Evolutionary conservation across 2,888 invertebrate genomes (phyloP), one percentile per base, ranked within the genome.

Genomic region (Spisula solida): DNA sequence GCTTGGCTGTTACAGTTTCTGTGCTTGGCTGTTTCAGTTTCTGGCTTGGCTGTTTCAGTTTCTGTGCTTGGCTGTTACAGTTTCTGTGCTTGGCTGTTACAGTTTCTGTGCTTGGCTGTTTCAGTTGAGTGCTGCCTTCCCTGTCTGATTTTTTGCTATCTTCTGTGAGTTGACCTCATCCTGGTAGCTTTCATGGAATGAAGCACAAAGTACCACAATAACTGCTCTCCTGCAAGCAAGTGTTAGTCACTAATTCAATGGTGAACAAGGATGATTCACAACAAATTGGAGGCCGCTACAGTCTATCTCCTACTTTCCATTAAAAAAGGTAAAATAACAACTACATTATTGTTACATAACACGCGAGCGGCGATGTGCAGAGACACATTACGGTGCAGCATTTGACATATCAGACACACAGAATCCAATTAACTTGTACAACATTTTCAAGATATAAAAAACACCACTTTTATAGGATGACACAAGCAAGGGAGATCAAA

Each of bases 381-480:
- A 66, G 25, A n/a, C 5, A n/a, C 18, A n/a, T n/a, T n/a, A 66
- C 25, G 60, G 5, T 66, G 60, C 60, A n/a, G 25, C 6, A 66
- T 66, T 25, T 66, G 60, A 66, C 10, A n/a, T 66, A 66, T 25
- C 60, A 66, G 60, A 66, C 60, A 66, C 10, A 25, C 60, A n/a
- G 12, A 10, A 25, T 2, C 20, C 25, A n/a, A 66, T 66, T 66
- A 66, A 25, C 60, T 66, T 66, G 60, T 25, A 25, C 60, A 25
- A 66, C 60, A 66, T 25, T 66, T 41, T 51, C n/a, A 66, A 66
- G 60, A 66, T n/a, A 66, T 66, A 66, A 66, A 66, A 60, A 60
- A n/a, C 12, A 18, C 20, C n/a, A 25, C 60, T 66, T 66, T 66
- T n/a, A 66, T 25, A 8, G n/a, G 60, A 66, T 66, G 60, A 66